Percentiles rank a stretch among this genome's conserved stretches.
Conservation (phyloP, 2,113 vertebrate species). For the Tetrao urogallus region DNA sequence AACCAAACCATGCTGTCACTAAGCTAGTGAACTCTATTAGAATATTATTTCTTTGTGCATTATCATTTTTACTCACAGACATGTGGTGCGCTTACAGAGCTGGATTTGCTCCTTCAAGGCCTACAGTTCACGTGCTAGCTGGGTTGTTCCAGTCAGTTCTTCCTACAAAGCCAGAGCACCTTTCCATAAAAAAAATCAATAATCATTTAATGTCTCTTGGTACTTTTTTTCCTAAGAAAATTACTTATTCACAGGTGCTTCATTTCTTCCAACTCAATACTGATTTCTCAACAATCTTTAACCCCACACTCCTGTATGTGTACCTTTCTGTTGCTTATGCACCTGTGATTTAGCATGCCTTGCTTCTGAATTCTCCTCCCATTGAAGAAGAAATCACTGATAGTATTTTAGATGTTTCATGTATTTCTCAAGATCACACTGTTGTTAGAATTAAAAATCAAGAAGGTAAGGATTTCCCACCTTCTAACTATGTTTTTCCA, state of each 20-base stretch:
- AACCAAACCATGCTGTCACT: not conserved
- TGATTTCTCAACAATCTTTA: not conserved
- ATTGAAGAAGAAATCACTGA: not conserved
- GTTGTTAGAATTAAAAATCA: not conserved
- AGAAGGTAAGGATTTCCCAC: not conserved
- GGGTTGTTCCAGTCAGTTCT: not conserved
- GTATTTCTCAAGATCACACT: not conserved
- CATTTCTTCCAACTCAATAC: not conserved
- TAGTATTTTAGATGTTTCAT: not conserved
- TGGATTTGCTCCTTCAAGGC: not conserved
- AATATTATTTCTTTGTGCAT: not conserved
- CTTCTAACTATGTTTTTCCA: not conserved
- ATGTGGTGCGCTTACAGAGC: not conserved
- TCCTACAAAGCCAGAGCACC: accelerated
- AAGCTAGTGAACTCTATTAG: not conserved
- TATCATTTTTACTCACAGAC: not conserved
- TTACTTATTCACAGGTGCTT: not conserved
- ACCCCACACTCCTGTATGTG: not conserved
- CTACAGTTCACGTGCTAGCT: not conserved
- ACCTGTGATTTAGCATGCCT: not conserved
- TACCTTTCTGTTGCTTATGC: not conserved
- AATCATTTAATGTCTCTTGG: not conserved
- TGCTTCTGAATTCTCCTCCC: not conserved
- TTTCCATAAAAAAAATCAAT: not conserved
- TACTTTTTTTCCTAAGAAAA: not conserved